Evolutionary conservation across 2,113 vertebrate genomes (phyloP).

Genomic region (Ranitomeya imitator): DNA sequence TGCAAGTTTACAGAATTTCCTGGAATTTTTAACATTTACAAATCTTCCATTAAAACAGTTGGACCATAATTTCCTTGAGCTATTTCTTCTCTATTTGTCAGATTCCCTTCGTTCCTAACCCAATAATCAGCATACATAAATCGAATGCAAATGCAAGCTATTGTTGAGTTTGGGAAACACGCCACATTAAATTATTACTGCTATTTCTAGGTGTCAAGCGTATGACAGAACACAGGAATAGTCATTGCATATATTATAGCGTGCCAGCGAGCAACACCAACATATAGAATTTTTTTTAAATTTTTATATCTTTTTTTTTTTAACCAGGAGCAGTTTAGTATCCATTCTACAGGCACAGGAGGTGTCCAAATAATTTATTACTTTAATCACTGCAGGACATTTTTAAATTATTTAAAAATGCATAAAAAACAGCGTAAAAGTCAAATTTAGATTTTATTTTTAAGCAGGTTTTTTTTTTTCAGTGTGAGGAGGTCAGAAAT

Average conservation of each 20-base stretch:
- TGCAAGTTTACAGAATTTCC: not conserved
- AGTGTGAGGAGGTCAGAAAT: no score
- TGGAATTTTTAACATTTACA: not conserved
- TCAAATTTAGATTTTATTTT: not conserved
- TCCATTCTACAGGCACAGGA: not conserved
- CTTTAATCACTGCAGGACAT: not conserved
- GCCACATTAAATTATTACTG: conserved; percentile 32
- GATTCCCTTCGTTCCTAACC: conserved; percentile 1
- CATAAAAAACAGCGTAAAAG: not conserved
- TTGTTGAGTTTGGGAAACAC: conserved; percentile 27
- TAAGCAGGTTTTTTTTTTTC: not conserved
- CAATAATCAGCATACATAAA: conserved; percentile 17
- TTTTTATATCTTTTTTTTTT: not conserved
- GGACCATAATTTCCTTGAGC: not conserved
- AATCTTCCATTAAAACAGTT: not conserved
- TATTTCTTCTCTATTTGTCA: not conserved
- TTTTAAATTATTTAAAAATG: not conserved
- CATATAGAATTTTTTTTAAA: not conserved
- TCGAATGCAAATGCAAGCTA: conserved; percentile 22
- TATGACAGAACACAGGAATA: conserved; percentile 19
- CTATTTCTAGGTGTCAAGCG: conserved; percentile 21
- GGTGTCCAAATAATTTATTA: not conserved
- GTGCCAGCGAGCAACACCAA: not conserved
- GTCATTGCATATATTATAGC: conserved; percentile 8
- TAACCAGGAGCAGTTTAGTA: not conserved